Conservation (phyloP, 2,888 invertebrate species). For the Loripinus fragilis region DNA sequence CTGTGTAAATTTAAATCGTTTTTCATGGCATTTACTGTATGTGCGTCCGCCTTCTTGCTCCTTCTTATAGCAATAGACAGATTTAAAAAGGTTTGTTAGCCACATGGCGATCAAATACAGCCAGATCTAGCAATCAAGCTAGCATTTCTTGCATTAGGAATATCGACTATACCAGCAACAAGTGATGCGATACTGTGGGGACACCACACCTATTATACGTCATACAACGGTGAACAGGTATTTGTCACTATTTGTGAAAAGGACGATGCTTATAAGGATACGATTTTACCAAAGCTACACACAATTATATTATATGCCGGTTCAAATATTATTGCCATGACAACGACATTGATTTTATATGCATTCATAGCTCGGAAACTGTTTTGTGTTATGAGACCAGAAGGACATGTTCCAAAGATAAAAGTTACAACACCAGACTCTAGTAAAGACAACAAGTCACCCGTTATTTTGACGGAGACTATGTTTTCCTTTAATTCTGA, state of each 20-base stretch:
- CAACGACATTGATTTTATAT: constrained; percentile 45
- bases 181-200: constrained; percentile 60
- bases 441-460: constrained; percentile 1
- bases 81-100: constrained; percentile 53
- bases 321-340: constrained; percentile 41
- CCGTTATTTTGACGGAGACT: background rate
- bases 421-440: constrained; percentile 17
- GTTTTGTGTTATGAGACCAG: constrained; percentile 34
- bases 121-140: constrained; percentile 45
- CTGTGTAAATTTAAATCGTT: constrained; percentile 56
- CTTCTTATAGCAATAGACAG: constrained; percentile 53
- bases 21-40: constrained; percentile 47
- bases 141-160: constrained; percentile 29
- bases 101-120: constrained; percentile 50
- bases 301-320: constrained; percentile 49
- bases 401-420: constrained; percentile 27
- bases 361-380: constrained; percentile 47
- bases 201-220: constrained; percentile 36
- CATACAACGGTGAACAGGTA: constrained; percentile 16
- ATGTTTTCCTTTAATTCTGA: background rate
- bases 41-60: constrained; percentile 40
- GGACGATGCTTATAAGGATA: constrained; percentile 52
- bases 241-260: constrained; percentile 49
- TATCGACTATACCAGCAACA: constrained; percentile 45
- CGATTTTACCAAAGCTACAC: constrained; percentile 49